Conservation (phyloP, 92 coral and sea anemone genomes). For the Umimayanthus chanpuru region DNA sequence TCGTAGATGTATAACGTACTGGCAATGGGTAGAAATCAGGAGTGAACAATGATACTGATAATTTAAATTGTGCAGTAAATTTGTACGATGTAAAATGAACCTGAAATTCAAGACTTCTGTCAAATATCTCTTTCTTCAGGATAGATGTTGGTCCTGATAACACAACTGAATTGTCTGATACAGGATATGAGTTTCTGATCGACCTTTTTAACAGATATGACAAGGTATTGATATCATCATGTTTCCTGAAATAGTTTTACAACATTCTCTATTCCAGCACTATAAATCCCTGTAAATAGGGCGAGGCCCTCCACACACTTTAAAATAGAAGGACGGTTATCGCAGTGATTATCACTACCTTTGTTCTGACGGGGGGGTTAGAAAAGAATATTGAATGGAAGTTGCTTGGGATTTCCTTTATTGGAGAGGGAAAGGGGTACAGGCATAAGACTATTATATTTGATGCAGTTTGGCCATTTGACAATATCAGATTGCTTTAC, state of each 20-base stretch:
- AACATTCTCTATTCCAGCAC: too few species aligned
- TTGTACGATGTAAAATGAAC: too few species aligned
- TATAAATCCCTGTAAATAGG: too few species aligned
- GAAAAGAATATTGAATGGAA: too few species aligned
- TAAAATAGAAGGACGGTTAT: too few species aligned
- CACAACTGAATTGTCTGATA: conserved; percentile 92
- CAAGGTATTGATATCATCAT: conserved; percentile 56
- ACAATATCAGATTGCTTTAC: too few species aligned
- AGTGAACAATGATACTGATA: too few species aligned
- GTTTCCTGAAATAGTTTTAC: neutral
- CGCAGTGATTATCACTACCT: too few species aligned
- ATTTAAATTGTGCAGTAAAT: neutral
- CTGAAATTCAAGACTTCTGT: neutral
- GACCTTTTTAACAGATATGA: conserved; percentile 91
- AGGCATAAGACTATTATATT: neutral
- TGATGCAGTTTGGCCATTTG: neutral
- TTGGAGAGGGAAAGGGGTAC: neutral
- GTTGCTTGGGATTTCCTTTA: neutral
- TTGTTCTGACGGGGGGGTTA: too few species aligned
- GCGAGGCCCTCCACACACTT: too few species aligned
- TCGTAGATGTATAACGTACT: neutral
- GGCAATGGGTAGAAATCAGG: neutral
- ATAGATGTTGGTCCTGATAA: conserved; percentile 85
- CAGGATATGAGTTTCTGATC: conserved; percentile 93
- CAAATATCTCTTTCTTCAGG: conserved; percentile 39